Percentiles rank a stretch among this genome's conserved stretches.
These are phyloP conservation scores for Frieseomelitta varia DNA, from an alignment of 1,140 invertebrate genomes.

Conservation along the genomic window DNA sequence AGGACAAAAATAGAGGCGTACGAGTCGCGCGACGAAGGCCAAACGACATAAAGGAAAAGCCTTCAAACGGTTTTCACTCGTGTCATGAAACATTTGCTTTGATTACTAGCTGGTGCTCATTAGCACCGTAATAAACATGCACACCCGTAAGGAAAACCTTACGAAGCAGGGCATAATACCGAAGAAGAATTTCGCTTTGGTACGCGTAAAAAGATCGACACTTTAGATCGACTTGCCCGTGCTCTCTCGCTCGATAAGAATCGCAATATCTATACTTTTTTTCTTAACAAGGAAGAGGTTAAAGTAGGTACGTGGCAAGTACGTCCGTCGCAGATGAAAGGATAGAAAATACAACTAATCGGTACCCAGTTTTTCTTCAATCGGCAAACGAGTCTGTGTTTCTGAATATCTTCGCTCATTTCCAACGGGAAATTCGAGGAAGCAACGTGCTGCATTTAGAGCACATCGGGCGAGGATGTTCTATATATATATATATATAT, in stretches of 20 bases:
- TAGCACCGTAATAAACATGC: constrained; percentile 39
- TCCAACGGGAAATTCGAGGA: not conserved
- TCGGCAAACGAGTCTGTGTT: not conserved
- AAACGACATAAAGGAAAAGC: constrained; percentile 26
- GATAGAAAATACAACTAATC: not conserved
- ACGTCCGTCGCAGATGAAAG: not conserved
- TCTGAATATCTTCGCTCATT: not conserved
- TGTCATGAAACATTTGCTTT: constrained; percentile 45
- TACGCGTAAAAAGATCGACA: not conserved
- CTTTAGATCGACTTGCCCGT: not conserved
- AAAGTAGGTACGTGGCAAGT: not conserved
- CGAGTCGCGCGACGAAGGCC: constrained; percentile 25
- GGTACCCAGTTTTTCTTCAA: not conserved
- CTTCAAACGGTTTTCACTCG: constrained; percentile 45
- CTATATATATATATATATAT: no score
- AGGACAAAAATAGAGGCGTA: constrained; percentile 29
- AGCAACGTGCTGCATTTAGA: not conserved
- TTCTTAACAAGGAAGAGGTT: not conserved
- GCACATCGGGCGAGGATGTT: not conserved
- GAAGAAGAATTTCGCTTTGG: constrained; percentile 17
- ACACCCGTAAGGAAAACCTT: constrained; percentile 4
- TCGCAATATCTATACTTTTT: not conserved
- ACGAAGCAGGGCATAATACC: not conserved
- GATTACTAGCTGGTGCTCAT: constrained; percentile 41
- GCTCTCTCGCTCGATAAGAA: not conserved